Evolutionary conservation across 2,113 vertebrate genomes (phyloP).

Genomic region (Pan troglodytes): DNA sequence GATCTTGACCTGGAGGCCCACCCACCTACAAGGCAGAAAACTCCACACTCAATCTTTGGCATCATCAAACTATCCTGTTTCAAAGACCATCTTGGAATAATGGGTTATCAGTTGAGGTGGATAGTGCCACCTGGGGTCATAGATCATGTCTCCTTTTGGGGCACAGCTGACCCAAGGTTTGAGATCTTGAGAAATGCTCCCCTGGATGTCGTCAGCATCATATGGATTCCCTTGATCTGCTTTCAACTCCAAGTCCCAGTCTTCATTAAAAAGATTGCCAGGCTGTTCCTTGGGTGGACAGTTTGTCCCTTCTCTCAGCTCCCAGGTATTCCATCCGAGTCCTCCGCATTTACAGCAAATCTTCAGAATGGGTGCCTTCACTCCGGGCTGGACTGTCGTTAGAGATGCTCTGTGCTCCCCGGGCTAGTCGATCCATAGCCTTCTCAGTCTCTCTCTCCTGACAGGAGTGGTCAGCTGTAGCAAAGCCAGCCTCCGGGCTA

Average conservation of each 20-base stretch:
- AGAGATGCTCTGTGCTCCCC: slow-evolving; percentile 33
- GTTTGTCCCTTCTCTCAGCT: neutral
- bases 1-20: neutral
- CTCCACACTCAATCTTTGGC: slow-evolving; percentile 79
- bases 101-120: slow-evolving; percentile 74
- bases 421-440: neutral
- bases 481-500: too few relatives aligned
- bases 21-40: neutral
- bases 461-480: too few relatives aligned
- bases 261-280: slow-evolving; percentile 69
- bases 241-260: slow-evolving; percentile 85
- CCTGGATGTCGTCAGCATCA: slow-evolving; percentile 80
- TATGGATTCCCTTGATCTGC: slow-evolving; percentile 76
- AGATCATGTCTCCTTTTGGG: slow-evolving; percentile 79
- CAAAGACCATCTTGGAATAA: slow-evolving; percentile 75
- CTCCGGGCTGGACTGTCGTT: neutral
- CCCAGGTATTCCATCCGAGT: slow-evolving; percentile 55
- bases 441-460: too few relatives aligned
- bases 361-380: neutral
- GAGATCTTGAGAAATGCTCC: slow-evolving; percentile 80
- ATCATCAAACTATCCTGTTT: slow-evolving; percentile 86
- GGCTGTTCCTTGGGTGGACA: slow-evolving; percentile 5
- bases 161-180: slow-evolving; percentile 72
- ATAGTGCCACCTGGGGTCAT: slow-evolving; percentile 81
- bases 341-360: slow-evolving; percentile 34